Conservation (phyloP, 2,113 vertebrate genomes). For the Thomomys bottae region DNA sequence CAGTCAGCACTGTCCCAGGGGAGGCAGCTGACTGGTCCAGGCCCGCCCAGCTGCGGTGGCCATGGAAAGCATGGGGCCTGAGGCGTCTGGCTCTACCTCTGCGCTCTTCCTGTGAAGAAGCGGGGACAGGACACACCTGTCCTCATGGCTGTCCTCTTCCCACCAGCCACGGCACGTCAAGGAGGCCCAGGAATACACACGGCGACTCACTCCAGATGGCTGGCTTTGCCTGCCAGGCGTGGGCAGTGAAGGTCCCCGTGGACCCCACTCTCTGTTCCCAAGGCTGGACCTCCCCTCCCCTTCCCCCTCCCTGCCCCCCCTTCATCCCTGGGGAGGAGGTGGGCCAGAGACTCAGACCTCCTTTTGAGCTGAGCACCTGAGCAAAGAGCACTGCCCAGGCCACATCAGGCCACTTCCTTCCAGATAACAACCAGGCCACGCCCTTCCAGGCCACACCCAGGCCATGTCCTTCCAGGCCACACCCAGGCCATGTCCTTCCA, state of each 20-base stretch:
- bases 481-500: too few relatives aligned
- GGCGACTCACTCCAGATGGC: background rate
- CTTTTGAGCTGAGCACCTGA: background rate
- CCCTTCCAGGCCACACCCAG: too few relatives aligned
- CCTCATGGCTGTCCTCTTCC: background rate
- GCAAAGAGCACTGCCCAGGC: background rate
- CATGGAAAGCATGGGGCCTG: background rate
- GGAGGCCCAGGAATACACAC: background rate
- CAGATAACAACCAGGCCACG: too few relatives aligned
- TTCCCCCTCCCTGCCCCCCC: too few relatives aligned
- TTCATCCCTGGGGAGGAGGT: too few relatives aligned
- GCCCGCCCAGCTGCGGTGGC: background rate
- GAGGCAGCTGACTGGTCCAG: background rate
- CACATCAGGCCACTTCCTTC: background rate
- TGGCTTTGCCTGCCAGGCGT: background rate
- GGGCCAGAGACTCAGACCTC: background rate
- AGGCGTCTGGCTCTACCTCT: background rate
- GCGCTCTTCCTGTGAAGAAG: background rate
- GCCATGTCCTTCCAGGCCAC: too few relatives aligned
- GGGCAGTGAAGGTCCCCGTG: too few relatives aligned
- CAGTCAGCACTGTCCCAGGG: fast-evolving
- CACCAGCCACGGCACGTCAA: fast-evolving
- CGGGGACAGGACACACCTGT: fast-evolving
- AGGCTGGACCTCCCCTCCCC: too few relatives aligned
- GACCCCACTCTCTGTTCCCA: too few relatives aligned